Evolutionary conservation across 2,888 invertebrate genomes (phyloP), one percentile per base, ranked within the genome.

Genomic region (Spisula subtruncata): DNA sequence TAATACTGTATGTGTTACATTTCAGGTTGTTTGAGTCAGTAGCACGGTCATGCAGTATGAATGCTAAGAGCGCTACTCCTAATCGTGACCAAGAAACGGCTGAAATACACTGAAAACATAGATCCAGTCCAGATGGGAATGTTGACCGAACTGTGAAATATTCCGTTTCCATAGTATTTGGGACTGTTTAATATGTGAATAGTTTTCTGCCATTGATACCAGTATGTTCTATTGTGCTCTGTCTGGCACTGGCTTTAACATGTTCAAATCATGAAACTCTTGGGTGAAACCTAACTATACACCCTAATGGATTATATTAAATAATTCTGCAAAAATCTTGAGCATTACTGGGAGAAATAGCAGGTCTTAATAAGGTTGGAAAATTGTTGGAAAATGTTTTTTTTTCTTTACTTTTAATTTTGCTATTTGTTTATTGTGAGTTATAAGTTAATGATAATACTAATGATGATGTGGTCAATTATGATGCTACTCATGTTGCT

Each of bases 11-110:
- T 25, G 12, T 1, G 25, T 48, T 71, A 25, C 48, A 16, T 94
- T 93, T n/a, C 95, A 99, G 99, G 96, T 97, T 99, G 96, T 99
- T 99, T 97, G 99, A 99, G 96, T 99, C 99, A 1, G 99, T 99
- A 93, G 99, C 99, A 35, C 98, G 99, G 92, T 99, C 99, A 0
- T 99, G 99, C n/a, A 41, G 41, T 97, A 98, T 99, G 98, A 96
- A 95, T 86, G 93, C 94, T 2, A 95, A 95, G 54, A 89, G 83
- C n/a, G 87, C 93, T 20, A 83, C 89, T n/a, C 91, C 91, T 35
- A 83, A 91, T n/a, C 80, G 94, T 25, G 95, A 95, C 25, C 92
- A 86, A 14, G 94, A 94, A 41, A 85, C 90, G 14, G 83, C 92
- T 5, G 93, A 94, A 41, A 92, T 93, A 51, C 93, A 93, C 83